Evolutionary conservation across 1,140 invertebrate genomes (phyloP), one percentile per base, ranked within the genome.

Genomic region (Panulirus ornatus): DNA sequence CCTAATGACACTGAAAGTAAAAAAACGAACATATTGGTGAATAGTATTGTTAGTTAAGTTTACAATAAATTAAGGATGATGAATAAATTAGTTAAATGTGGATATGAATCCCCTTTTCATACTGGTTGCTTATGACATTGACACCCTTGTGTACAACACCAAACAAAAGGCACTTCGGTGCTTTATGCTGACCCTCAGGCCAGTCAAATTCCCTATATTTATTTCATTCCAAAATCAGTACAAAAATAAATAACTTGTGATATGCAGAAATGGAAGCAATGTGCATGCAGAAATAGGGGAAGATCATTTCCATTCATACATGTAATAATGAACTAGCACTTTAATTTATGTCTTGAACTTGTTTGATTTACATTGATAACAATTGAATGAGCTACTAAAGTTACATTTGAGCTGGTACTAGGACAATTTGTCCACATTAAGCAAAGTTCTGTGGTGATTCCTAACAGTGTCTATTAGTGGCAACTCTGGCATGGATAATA

Each of bases 401-500:
- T 36, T 42, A 1, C 44, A 47, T 47, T 78, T 27, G 40, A 47
- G n/a, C 16, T 36, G 47, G 51, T 38, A 47, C 58, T 34, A 36
- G 58, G 34, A 66, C 44, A 40, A 27, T 19, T 47, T 19, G 8
- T 47, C 71, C 42, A 51, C 66, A 11, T 71, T 54, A 5, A 89
- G 47, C 34, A 84, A 22, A 6, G 14, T 63, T 19, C 44, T 36
- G 36, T 89, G 88, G 14, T 58, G 66, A 6, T 47, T n/a, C 42
- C 88, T 89, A 11, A 83, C 27, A 14, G 51, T 34, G 22, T 83
- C 66, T n/a, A 89, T 71, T 5, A 89, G 51, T 0, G 79, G 63
- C 19, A 89, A 38, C 47, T 89, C 88, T 8, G 88, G 88, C 34
- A 89, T n/a, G 36, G 88, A 84, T 1, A 89, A 19, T 47, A 89